Conservation (phyloP, 1,140 invertebrate genomes). For the Listronotus oregonensis region DNA sequence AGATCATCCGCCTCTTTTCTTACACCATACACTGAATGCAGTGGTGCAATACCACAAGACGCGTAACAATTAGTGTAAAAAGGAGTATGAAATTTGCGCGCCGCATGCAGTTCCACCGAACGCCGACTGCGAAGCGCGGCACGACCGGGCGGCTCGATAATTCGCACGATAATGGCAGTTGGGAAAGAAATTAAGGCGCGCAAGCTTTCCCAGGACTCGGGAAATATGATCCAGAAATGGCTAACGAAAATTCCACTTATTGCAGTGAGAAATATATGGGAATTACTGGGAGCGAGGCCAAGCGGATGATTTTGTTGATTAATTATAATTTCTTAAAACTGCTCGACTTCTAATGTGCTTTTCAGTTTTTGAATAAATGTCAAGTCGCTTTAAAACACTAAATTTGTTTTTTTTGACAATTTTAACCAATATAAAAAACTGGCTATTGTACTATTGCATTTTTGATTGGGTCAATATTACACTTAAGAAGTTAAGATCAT, state of each 20-base stretch:
- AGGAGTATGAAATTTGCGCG: constrained; percentile 34
- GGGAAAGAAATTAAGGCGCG: constrained; percentile 33
- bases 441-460: no score
- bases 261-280: constrained; percentile 35
- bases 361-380: no score
- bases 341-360: no score
- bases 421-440: no score
- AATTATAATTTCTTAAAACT: background rate
- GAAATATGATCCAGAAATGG: constrained; percentile 43
- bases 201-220: constrained; percentile 42
- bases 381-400: no score
- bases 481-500: no score
- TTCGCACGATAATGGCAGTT: constrained; percentile 42
- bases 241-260: constrained; percentile 44
- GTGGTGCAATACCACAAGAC: constrained; percentile 17
- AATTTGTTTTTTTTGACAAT: no score
- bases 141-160: constrained; percentile 42
- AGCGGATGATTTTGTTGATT: constrained; percentile 18
- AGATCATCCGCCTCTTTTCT: constrained; percentile 47
- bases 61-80: constrained; percentile 22
- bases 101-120: constrained; percentile 41
- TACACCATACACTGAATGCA: constrained; percentile 47
- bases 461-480: no score
- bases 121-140: constrained; percentile 23
- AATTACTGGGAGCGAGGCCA: constrained; percentile 17